Conservation (phyloP, 92 coral and sea anemone species). For the Plumapathes pennacea region DNA sequence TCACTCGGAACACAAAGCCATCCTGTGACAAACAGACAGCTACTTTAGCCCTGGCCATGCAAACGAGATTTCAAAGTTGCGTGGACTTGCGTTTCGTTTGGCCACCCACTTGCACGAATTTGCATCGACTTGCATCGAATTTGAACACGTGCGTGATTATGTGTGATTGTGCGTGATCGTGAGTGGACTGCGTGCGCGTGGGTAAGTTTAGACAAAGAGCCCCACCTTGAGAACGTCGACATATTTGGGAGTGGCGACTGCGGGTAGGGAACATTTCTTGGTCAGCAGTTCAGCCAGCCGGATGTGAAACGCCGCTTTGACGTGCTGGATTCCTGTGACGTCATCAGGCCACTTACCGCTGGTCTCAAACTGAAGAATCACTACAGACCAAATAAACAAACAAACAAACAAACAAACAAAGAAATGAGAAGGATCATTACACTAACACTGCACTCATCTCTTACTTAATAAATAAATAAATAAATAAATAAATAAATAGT, state of each 20-base stretch:
- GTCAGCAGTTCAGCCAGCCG: conserved; percentile 71
- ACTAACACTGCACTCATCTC: no score
- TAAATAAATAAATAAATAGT: no score
- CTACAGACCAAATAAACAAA: conserved; percentile 21
- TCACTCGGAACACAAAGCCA: conserved; percentile 87
- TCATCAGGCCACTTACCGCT: conserved; percentile 99
- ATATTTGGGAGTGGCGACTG: conserved; percentile 71
- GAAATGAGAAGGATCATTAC: no score
- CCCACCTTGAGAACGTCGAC: conserved; percentile 85
- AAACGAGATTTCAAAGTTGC: no score
- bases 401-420: no score
- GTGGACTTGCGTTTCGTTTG: no score
- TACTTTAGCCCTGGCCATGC: not conserved
- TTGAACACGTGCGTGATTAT: no score
- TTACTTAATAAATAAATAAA: no score
- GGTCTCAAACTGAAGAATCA: conserved; percentile 86
- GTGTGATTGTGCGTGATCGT: no score
- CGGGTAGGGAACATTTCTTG: conserved; percentile 55
- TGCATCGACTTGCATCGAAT: no score
- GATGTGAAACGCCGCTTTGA: conserved; percentile 94
- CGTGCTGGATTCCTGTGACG: conserved; percentile 73
- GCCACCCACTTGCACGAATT: no score
- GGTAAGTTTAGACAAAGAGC: not conserved
- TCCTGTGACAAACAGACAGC: conserved; percentile 29
- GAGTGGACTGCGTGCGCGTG: no score